Conservation (phyloP, 2,888 invertebrate genomes). For the Amitus sp. region DNA sequence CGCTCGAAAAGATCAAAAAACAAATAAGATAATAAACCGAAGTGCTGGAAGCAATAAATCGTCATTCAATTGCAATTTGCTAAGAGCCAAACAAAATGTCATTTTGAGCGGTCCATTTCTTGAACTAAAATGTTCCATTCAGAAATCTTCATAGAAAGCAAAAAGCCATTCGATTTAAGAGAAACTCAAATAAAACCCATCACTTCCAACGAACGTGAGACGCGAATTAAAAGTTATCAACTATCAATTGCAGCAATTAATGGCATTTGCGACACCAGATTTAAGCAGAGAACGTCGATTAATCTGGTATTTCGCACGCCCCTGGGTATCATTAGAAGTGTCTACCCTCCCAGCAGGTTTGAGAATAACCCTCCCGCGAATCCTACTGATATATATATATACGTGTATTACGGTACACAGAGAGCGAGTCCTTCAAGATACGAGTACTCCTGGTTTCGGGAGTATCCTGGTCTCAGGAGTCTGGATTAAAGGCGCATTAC, state of each 20-base stretch:
- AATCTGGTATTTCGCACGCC: constrained; percentile 56
- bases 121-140: too few species aligned
- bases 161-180: too few species aligned
- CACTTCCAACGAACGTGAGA: too few species aligned
- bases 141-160: constrained; percentile 9
- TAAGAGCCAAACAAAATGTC: constrained; percentile 37
- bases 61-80: constrained; percentile 41
- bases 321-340: constrained; percentile 57
- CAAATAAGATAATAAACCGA: constrained; percentile 56
- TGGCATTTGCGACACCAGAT: constrained; percentile 43
- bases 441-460: constrained; percentile 36
- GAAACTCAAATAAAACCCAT: too few species aligned
- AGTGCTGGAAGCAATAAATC: constrained; percentile 45
- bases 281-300: constrained; percentile 53
- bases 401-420: constrained; percentile 8
- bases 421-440: constrained; percentile 45
- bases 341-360: constrained; percentile 13
- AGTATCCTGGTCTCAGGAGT: constrained; percentile 43
- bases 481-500: constrained; percentile 62
- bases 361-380: constrained; percentile 14
- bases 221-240: constrained; percentile 6
- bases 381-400: constrained; percentile 8
- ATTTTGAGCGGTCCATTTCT: constrained; percentile 37
- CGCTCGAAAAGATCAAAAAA: constrained; percentile 48
- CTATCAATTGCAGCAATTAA: constrained; percentile 24